These are phyloP conservation scores for Argyra leucocephala DNA, from an alignment of 2,888 invertebrate species.

Conservation along the genomic window DNA sequence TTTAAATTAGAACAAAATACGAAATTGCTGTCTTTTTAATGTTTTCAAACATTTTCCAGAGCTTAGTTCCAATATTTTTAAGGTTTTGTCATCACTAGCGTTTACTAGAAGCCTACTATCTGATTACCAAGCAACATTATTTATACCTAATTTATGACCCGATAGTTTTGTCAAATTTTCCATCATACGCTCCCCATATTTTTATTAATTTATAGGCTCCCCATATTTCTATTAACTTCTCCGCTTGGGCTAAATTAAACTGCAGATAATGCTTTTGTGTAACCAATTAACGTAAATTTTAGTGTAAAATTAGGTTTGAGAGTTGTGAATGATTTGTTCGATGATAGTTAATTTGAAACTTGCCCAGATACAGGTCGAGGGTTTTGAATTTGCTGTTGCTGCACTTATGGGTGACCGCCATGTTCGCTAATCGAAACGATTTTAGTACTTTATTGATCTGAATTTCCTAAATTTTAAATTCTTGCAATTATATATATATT, in stretches of 20 bases:
- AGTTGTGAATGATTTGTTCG: slow-evolving; percentile 49
- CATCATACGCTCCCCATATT: slow-evolving; percentile 98
- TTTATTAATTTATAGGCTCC: slow-evolving; percentile 97
- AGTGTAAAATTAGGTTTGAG: slow-evolving; percentile 88
- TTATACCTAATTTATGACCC: slow-evolving; percentile 96
- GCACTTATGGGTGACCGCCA: slow-evolving; percentile 26
- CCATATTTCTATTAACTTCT: slow-evolving; percentile 96
- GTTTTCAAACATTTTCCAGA: slow-evolving; percentile 97
- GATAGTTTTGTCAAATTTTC: slow-evolving; percentile 97
- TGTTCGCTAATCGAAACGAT: slow-evolving; percentile 63
- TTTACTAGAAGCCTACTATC: slow-evolving; percentile 88
- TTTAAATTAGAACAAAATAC: slow-evolving; percentile 99
- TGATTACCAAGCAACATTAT: slow-evolving; percentile 97
- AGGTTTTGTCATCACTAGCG: slow-evolving; percentile 89
- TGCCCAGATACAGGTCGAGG: slow-evolving; percentile 44
- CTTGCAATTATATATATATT: too few species aligned
- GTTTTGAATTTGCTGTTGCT: slow-evolving; percentile 40
- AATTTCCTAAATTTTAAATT: too few species aligned
- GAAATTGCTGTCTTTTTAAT: slow-evolving; percentile 94
- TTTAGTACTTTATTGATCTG: slow-evolving; percentile 22
- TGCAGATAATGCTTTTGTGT: slow-evolving; percentile 97
- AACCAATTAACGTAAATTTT: slow-evolving; percentile 94
- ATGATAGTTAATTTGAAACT: slow-evolving; percentile 47
- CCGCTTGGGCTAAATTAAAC: slow-evolving; percentile 99
- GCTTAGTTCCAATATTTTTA: slow-evolving; percentile 86